Base-by-base conservation (phyloP, 2,888 invertebrate genomes). In the Scaptomyza reducta region DNA sequence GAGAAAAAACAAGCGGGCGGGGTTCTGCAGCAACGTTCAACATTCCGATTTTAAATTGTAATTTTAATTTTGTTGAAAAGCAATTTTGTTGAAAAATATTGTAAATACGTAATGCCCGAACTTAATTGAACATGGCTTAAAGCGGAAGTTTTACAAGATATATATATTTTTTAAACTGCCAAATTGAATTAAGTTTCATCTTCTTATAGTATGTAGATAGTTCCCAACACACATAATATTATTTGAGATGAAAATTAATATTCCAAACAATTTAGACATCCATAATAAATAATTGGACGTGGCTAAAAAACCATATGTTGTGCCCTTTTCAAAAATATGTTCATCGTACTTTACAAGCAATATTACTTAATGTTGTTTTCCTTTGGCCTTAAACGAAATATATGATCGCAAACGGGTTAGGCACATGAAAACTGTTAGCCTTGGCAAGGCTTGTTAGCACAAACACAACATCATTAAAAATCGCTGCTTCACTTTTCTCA, bases 401-500 rank as follows among this genome's bases (percentile, higher is more conserved):
- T 31, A 27, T 35, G 10, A 33, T 2, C 11, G 4, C 13, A 11
- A 51, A 55, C 38, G 42, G 38, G 38, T 61, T 29, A 41, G 33
- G 16, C 25, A n/a, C 33, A 45, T 16, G 13, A 18, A 46, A 41
- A 33, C 13, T 27, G 22, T 16, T 33, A 5, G 44, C 25, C 14
- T 53, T 35, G 38, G 22, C 16, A 10, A 53, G 50, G 53, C 47
- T 63, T 47, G 51, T 58, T 60, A 46, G 57, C 64, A 65, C 65
- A 55, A 69, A 55, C 67, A 83, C 56, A 80, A 72, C 70, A 70
- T 82, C 78, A 79, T 86, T 84, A 73, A 86, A 86, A 88, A 86
- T 67, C 72, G 70, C 70, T 74, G 73, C 76, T 66, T 66, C 87
- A 81, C 81, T 77, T 81, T 81, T 87, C 81, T 77, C 75, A 84